These are phyloP conservation scores for Hydropsyche betteni DNA, from an alignment of 2,888 invertebrate genomes.

Conservation along the genomic window DNA sequence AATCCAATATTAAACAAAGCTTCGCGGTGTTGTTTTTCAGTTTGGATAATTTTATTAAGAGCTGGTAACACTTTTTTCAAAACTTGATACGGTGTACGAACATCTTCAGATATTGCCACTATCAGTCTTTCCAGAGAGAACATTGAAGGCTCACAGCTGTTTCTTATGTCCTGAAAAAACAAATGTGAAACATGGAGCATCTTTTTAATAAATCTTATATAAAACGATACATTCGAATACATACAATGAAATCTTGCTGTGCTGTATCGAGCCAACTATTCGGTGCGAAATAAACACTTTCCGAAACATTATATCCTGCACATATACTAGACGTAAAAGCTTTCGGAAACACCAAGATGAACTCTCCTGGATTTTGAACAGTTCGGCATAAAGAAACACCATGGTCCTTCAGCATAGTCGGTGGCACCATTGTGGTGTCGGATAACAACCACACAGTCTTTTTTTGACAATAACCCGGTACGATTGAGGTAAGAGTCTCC, in stretches of 20 bases:
- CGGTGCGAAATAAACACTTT: conserved; percentile 92
- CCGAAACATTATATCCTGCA: conserved; percentile 88
- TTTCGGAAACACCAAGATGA: conserved; percentile 87
- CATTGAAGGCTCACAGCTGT: conserved; percentile 89
- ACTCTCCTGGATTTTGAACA: conserved; percentile 88
- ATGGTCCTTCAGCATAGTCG: conserved; percentile 76
- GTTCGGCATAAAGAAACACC: conserved; percentile 82
- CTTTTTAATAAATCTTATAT: background rate
- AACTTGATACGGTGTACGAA: conserved; percentile 70
- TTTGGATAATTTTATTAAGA: conserved; percentile 56
- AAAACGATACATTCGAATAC: conserved; percentile 45
- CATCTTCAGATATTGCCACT: conserved; percentile 77
- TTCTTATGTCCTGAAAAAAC: conserved; percentile 73
- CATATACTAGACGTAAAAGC: conserved; percentile 89
- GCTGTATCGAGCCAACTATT: conserved; percentile 80
- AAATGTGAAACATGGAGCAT: background rate
- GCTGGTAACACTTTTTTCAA: conserved; percentile 73
- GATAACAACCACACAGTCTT: conserved; percentile 89
- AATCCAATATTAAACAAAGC: conserved; percentile 55
- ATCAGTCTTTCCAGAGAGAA: conserved; percentile 87
- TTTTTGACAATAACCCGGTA: conserved; percentile 79
- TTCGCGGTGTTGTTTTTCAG: conserved; percentile 61
- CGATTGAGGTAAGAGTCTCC: conserved; percentile 76
- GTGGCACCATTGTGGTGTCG: conserved; percentile 93
- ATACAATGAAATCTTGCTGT: conserved; percentile 76